Conservation (phyloP, 2,888 invertebrate species). For the Silvanus unidentatus region DNA sequence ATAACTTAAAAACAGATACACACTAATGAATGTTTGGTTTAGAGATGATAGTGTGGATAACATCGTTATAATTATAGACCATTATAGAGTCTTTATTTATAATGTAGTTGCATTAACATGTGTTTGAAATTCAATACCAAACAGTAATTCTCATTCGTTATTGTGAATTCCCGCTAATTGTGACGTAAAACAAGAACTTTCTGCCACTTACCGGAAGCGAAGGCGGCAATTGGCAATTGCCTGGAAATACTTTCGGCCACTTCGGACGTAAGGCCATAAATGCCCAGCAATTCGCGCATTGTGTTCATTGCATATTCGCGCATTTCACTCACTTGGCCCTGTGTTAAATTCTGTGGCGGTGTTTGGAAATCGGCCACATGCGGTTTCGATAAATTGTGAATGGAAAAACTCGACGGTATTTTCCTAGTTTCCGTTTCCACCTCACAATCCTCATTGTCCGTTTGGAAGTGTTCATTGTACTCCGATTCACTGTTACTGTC, state of each 20-base stretch:
- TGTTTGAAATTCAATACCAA: too few species aligned
- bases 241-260: conserved; percentile 64
- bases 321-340: conserved; percentile 52
- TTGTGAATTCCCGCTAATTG: too few species aligned
- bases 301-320: conserved; percentile 74
- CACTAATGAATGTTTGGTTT: too few species aligned
- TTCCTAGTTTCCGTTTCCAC: conserved; percentile 31
- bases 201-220: conserved; percentile 62
- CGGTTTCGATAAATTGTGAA: conserved; percentile 43
- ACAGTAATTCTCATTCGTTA: too few species aligned
- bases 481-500: conserved; percentile 32
- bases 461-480: conserved; percentile 31
- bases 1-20: too few species aligned
- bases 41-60: too few species aligned
- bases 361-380: conserved; percentile 39
- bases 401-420: conserved; percentile 43
- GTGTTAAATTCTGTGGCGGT: conserved; percentile 36
- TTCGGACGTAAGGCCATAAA: conserved; percentile 69
- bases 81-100: too few species aligned
- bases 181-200: too few species aligned
- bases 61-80: too few species aligned
- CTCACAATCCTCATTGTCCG: conserved; percentile 48
- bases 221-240: conserved; percentile 64
- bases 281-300: conserved; percentile 70
- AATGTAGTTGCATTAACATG: too few species aligned